Evolutionary conservation across 2,888 invertebrate species (phyloP).

Genomic region (Nesidiocoris tenuis): DNA sequence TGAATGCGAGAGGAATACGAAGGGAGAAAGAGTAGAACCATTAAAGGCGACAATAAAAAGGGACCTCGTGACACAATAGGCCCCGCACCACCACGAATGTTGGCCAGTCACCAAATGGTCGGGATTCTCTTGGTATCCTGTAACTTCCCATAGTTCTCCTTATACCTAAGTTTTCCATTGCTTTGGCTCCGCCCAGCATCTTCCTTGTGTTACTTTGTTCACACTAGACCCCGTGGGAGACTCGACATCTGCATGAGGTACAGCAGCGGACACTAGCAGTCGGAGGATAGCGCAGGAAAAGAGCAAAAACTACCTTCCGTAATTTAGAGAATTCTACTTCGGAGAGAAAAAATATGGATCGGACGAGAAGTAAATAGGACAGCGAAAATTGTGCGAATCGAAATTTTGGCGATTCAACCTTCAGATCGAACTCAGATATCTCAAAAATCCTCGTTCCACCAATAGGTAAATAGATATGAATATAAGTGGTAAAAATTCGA

Average conservation of each 20-base stretch:
- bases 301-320: no score
- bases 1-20: background rate
- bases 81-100: background rate
- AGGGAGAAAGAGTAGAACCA: background rate
- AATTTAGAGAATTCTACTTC: no score
- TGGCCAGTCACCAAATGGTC: conserved; percentile 3
- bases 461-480: no score
- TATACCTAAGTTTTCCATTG: background rate
- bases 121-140: background rate
- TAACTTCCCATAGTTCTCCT: background rate
- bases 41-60: conserved; percentile 12
- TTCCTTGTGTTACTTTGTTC: background rate
- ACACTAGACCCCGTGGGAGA: background rate
- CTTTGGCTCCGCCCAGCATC: background rate
- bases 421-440: no score
- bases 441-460: no score
- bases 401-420: no score
- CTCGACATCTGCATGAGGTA: background rate
- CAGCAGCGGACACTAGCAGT: no score
- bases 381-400: no score
- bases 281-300: no score
- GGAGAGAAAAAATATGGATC: no score
- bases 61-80: conserved; percentile 10
- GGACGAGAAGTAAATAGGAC: no score
- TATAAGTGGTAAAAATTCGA: no score